Percentiles rank a stretch among this genome's conserved stretches.
Evolutionary conservation across 2,113 vertebrate genomes (phyloP).

Genomic region (Melozone crissalis): DNA sequence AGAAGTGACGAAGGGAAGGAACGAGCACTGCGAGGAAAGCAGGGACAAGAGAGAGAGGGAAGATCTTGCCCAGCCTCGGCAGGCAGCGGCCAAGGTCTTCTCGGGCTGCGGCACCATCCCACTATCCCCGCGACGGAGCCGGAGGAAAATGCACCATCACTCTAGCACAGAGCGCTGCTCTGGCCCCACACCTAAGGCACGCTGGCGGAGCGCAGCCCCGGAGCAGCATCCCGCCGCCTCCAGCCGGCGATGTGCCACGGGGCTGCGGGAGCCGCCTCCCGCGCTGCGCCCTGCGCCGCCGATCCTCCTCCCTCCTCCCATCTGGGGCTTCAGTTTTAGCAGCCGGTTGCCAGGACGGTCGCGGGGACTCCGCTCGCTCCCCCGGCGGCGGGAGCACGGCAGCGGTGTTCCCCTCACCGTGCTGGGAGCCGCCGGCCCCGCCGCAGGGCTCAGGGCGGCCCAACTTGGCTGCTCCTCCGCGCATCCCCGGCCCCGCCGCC

Average conservation of each 20-base stretch:
- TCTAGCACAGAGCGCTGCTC: neutral
- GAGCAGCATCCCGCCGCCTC: neutral
- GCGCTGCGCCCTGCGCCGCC: neutral
- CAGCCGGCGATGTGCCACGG: neutral
- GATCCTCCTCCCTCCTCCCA: neutral
- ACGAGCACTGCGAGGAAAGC: neutral
- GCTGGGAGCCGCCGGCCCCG: neutral
- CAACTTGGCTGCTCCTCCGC: too few relatives aligned
- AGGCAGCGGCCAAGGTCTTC: neutral
- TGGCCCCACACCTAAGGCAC: neutral
- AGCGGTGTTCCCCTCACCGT: neutral
- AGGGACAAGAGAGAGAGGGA: neutral
- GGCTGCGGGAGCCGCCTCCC: neutral
- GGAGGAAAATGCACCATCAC: neutral
- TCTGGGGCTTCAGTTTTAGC: neutral
- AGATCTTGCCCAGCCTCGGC: neutral
- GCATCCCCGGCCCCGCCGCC: too few relatives aligned
- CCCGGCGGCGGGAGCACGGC: neutral
- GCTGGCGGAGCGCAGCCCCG: neutral
- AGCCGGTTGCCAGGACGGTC: neutral
- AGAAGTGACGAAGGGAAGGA: neutral
- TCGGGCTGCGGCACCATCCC: neutral
- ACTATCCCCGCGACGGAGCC: neutral
- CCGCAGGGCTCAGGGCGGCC: neutral
- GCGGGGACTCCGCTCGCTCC: neutral